Conservation (phyloP, 2,888 invertebrate species). For the Andrena bucephala region DNA sequence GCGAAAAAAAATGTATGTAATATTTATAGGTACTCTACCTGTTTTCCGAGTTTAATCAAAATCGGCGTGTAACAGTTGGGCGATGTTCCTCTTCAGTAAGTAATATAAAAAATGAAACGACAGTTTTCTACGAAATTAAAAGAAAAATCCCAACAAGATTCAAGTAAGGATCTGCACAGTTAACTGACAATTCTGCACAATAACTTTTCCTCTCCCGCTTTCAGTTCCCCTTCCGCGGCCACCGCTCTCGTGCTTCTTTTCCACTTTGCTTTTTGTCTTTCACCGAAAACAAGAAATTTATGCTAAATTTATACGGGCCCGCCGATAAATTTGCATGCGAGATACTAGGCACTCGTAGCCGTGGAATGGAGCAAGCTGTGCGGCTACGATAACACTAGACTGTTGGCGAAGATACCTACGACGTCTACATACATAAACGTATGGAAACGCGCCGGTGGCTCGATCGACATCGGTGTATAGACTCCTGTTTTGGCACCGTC, state of each 20-base stretch:
- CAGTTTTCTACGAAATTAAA: neutral
- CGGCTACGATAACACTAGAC: constrained; percentile 74
- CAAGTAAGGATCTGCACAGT: neutral
- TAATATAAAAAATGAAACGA: no score
- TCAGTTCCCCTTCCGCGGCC: constrained; percentile 1
- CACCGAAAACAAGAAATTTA: constrained; percentile 78
- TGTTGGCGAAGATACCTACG: constrained; percentile 60
- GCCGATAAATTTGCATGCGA: constrained; percentile 76
- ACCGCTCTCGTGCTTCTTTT: constrained; percentile 8
- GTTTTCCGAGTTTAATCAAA: no score
- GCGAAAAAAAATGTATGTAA: no score
- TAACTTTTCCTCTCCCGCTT: neutral
- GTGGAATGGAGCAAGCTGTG: constrained; percentile 77
- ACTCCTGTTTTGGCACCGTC: constrained; percentile 60
- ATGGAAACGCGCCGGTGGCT: constrained; percentile 34
- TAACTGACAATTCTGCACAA: neutral
- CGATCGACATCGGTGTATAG: constrained; percentile 52
- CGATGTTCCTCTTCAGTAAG: no score
- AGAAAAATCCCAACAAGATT: neutral
- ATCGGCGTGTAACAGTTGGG: no score
- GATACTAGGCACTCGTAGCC: constrained; percentile 75
- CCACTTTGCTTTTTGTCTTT: constrained; percentile 53
- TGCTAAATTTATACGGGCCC: constrained; percentile 77
- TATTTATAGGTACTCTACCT: no score
- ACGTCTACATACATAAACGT: constrained; percentile 56